Base-by-base conservation (phyloP, 1,140 invertebrate species). In the Dendrolimus kikuchii region DNA sequence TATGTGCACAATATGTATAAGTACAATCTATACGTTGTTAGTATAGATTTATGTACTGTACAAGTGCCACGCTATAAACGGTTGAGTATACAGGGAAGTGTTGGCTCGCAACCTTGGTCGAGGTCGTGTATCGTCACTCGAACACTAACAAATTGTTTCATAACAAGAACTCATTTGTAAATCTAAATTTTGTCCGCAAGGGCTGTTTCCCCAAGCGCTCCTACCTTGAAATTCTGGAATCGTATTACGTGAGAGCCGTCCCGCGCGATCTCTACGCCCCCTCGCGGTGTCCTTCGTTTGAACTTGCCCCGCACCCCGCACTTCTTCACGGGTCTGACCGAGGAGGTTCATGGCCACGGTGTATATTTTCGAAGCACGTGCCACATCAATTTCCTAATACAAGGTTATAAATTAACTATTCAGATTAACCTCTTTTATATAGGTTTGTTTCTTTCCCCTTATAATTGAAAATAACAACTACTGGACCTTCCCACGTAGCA, bases 41-140 rank as follows among this genome's bases (percentile, higher is more conserved):
- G 49, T 54, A 59, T 62, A 62, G 56, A 65, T 64, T 62, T 66
- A 71, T 59, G 52, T 59, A 64, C 23, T 23, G 23, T 61, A 49
- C 60, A 66, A 59, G 61, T 66, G 23, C 23, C 23, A 66, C 57
- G 67, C 68, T 68, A 71, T 77, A 77, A 75, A 70, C 68, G 76
- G 74, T 69, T 75, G 76, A 81, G 74, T 66, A 81, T 73, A 85
- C 66, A 83, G 80, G 80, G 80, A 86, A 86, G 82, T 81, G 67
- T 64, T 66, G 65, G 69, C 64, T 58, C 49, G 57, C 72, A 80
- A 81, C 82, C 82, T 83, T 86, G 80, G 67, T 57, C 62, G 79
- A 86, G 82, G 82, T 86, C 81, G 69, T 68, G 55, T 41, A 67
- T 62, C 79, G 78, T 82, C 79, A 85, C 66, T 74, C 68, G 71